Percentiles rank a stretch among this genome's conserved stretches.
phyloP scores from a whole-genome alignment of 2,113 vertebrate genomes.

The Poecilia latipinna region DNA sequence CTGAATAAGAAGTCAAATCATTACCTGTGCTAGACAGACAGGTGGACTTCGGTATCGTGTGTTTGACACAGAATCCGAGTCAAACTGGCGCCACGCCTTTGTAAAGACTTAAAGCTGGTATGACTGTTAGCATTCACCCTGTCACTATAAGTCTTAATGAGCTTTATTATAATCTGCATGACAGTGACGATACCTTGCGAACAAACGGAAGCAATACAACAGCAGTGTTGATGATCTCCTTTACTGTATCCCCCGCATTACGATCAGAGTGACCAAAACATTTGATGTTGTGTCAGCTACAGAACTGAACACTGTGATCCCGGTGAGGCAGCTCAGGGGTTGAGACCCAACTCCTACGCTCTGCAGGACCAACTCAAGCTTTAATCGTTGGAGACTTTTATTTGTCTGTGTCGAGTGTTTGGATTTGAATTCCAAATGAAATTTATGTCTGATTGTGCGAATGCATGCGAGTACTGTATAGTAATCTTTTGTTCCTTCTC shows the following conservation, averaged over 20 bases:
- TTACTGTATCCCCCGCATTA: conserved; percentile 32
- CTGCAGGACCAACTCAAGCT: conserved; percentile 76
- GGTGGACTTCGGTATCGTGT: conserved; percentile 19
- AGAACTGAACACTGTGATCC: conserved; percentile 75
- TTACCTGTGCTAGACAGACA: conserved; percentile 31
- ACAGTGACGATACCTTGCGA: conserved; percentile 38
- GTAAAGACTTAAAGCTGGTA: conserved; percentile 54
- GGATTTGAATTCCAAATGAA: conserved; percentile 44
- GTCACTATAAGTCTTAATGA: conserved; percentile 49
- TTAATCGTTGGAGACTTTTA: conserved; percentile 61
- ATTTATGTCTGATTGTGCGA: conserved; percentile 4
- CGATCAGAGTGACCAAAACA: conserved; percentile 53
- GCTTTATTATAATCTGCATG: conserved; percentile 36
- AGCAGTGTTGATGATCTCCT: conserved; percentile 54
- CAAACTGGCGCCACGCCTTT: conserved; percentile 46
- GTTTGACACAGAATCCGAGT: conserved; percentile 27
- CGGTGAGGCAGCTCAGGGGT: conserved; percentile 70
- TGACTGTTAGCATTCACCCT: conserved; percentile 63
- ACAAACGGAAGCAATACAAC: conserved; percentile 71
- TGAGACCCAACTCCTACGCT: conserved; percentile 48
- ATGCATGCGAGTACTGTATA: conserved; percentile 35
- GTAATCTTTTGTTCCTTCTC: conserved; percentile 31
- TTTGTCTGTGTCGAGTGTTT: conserved; percentile 33
- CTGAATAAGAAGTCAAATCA: conserved; percentile 36
- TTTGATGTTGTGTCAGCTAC: conserved; percentile 62